Conservation (phyloP, 2,113 vertebrate species). For the Hypanus sabinus region DNA sequence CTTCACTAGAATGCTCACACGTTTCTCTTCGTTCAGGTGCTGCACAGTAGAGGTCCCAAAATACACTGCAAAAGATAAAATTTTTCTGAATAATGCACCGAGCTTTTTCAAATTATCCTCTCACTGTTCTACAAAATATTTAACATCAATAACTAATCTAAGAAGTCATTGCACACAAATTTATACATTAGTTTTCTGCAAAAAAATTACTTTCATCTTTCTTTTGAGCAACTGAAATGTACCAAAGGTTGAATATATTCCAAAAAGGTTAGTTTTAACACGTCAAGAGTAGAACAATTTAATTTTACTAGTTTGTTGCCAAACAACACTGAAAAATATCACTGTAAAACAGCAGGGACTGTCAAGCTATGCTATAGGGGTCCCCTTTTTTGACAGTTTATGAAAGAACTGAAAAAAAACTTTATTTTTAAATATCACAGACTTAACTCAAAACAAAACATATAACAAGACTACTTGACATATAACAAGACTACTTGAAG, state of each 20-base stretch:
- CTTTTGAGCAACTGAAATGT: neutral
- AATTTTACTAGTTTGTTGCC: neutral
- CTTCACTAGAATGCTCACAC: constrained; percentile 80
- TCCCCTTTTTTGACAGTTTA: neutral
- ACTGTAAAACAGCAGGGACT: neutral
- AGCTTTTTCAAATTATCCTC: neutral
- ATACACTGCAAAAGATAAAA: constrained; percentile 61
- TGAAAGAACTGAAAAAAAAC: neutral
- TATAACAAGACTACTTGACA: neutral
- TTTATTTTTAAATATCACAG: neutral
- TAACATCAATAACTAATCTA: neutral
- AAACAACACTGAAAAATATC: neutral
- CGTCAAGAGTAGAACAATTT: neutral
- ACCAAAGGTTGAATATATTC: neutral
- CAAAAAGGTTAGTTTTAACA: neutral
- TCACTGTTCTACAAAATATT: neutral
- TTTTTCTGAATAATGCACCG: neutral
- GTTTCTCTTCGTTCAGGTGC: constrained; percentile 80
- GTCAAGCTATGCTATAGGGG: neutral
- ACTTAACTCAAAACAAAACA: neutral
- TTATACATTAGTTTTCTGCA: neutral
- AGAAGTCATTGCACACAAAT: neutral
- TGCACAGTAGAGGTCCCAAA: constrained; percentile 84
- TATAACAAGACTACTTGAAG: neutral
- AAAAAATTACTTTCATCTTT: neutral